A percentile compares a stretch with the other conserved stretches of the same genome.
Evolutionary conservation across 2,113 vertebrate genomes (phyloP).

Genomic region (Pica pica): DNA sequence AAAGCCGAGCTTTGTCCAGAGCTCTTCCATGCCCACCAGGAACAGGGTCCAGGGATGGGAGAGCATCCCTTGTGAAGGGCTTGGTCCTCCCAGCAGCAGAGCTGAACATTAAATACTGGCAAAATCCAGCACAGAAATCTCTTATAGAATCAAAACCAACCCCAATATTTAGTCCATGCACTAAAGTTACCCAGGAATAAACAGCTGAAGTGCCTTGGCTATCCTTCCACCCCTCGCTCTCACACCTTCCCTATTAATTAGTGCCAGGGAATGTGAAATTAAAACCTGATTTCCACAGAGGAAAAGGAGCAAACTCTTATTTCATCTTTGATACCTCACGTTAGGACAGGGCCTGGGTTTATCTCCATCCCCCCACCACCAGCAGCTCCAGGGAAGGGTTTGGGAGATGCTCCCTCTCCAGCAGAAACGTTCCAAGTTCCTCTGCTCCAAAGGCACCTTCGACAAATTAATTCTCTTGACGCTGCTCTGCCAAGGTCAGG

Average conservation of each 20-base stretch:
- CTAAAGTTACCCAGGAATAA: neutral
- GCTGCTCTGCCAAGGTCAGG: neutral
- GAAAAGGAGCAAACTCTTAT: neutral
- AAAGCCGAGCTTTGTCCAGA: neutral
- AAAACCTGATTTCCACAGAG: neutral
- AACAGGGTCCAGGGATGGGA: neutral
- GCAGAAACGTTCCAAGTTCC: neutral
- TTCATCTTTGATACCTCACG: neutral
- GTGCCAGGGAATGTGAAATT: neutral
- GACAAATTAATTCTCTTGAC: neutral
- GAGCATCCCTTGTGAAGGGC: neutral
- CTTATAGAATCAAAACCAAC: neutral
- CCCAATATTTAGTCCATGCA: neutral
- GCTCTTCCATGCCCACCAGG: accelerated
- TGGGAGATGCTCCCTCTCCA: neutral
- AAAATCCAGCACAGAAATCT: neutral
- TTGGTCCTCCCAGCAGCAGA: neutral
- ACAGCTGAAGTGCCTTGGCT: neutral
- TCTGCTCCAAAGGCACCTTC: slow-evolving; percentile 1
- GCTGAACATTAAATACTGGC: neutral
- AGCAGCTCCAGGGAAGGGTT: neutral
- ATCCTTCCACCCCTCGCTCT: neutral
- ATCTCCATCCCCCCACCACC: neutral
- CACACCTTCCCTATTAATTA: neutral
- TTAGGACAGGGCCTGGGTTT: neutral